Evolutionary conservation across 1,140 invertebrate species (phyloP), one percentile per base, ranked within the genome.

Genomic region (Diabrotica virgifera): DNA sequence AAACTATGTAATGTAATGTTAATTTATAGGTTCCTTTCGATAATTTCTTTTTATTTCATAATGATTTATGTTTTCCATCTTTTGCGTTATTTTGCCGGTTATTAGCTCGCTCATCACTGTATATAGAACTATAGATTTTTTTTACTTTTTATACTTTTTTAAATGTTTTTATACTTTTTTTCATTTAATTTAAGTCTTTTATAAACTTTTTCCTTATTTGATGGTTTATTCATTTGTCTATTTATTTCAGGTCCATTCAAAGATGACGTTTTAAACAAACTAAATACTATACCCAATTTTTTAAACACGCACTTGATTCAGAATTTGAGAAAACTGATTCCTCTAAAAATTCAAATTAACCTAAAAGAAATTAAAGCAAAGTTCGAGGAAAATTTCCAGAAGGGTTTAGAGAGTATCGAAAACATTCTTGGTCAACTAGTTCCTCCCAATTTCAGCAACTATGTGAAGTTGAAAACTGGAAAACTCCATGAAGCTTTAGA

Each of bases 281-380:
- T 87, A 36, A 70, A 74, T 11, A 70, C 70, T 0, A 76, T 84
- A 5, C 82, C 83, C 8, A 78, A 87, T 56, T 89, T 84, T 69
- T 76, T 88, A 13, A 83, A 83, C 66, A 80, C 85, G 46, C 77
- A 84, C 12, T 65, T 89, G 8, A 65, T 84, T 10, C 74, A 80
- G 7, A 72, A 72, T 62, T 69, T 84, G 11, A 81, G 74, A 59
- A 24, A 68, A 24, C 67, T 63, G 24, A 71, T 70, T 40, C 51
- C 58, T 51, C 58, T 50, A 13, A 46, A 36, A 6, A 10, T 8
- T 8, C 40, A 46, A 46, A 8, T 36, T 8, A 24, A 53, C n/a
- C 6, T 55, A 9, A 24, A 62, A 63, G 46, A 54, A 40, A 52
- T 38, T 46, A 46, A 46, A 46, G n/a, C 8, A 0, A 57, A 59